Base-by-base conservation (phyloP, 2,888 invertebrate species). In the Drosophila niveifrons region DNA sequence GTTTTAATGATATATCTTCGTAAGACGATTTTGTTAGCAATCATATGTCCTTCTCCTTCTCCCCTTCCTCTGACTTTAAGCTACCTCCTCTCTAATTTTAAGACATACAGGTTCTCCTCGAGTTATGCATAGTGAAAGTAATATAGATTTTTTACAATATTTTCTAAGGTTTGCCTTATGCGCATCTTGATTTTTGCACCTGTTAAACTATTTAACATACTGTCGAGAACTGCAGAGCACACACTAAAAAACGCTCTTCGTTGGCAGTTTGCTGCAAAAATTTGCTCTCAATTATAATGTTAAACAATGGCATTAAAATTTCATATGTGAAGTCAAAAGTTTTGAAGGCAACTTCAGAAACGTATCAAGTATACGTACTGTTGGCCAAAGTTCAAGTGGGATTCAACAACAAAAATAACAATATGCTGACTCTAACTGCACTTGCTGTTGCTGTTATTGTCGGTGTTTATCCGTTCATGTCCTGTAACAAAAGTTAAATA, bases 401-500 rank as follows among this genome's bases (percentile, higher is more conserved):
- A 9, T 55, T 13, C 17, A 36, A 29, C 41, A 48, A 51, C 64
- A 53, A 47, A 17, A 71, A 34, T 59, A 59, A 59, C 53, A 65
- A 44, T 28, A 52, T 36, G 44, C 53, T 62, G 41, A 50, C 34
- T 57, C 28, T 43, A 11, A 41, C 17, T 62, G 11, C 6, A 36
- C 34, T 41, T 29, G 23, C 34, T 23, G 11, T 58, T 57, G 50
- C 11, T 15, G 11, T 34, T 44, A 28, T 51, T 47, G 29, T 47
- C 52, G n/a, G 36, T 36, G 31, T 56, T 68, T 69, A 63, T 58
- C 61, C 57, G 43, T 55, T 62, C 43, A 53, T 75, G 53, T 58
- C 53, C 70, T 50, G 46, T 56, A 61, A 31, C 43, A 62, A 75
- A 70, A 75, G 70, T 75, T 66, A 18, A 62, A 65, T 51, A 74